These are phyloP conservation scores for Dynastes hyllus DNA, from an alignment of 2,888 invertebrate genomes.

Conservation along the genomic window DNA sequence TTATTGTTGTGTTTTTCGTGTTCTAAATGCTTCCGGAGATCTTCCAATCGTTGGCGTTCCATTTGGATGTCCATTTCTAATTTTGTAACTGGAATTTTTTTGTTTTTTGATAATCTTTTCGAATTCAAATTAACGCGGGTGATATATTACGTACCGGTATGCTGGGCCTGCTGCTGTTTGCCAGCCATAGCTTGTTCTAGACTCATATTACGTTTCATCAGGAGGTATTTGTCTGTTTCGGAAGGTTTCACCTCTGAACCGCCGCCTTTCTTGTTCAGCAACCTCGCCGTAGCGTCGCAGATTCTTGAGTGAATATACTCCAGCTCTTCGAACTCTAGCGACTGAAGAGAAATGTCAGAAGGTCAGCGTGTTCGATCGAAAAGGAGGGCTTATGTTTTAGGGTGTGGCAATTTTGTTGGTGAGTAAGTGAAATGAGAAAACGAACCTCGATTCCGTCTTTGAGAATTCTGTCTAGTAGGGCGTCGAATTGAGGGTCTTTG, in stretches of 20 bases:
- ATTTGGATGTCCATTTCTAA: slow-evolving; percentile 58
- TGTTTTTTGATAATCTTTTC: not conserved
- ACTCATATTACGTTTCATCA: slow-evolving; percentile 71
- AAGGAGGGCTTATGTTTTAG: not conserved
- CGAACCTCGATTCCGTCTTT: slow-evolving; percentile 63
- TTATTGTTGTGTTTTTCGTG: slow-evolving; percentile 59
- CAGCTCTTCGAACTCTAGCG: slow-evolving; percentile 73
- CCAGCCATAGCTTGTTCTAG: slow-evolving; percentile 72
- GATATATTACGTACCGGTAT: slow-evolving; percentile 68
- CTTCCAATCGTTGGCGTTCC: slow-evolving; percentile 58
- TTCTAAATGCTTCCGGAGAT: slow-evolving; percentile 57
- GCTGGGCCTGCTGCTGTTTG: slow-evolving; percentile 72
- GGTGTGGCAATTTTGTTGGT: slow-evolving; percentile 53
- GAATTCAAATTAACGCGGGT: not conserved
- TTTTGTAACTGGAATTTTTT: slow-evolving; percentile 55
- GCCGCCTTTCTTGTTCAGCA: slow-evolving; percentile 61
- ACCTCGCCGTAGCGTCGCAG: slow-evolving; percentile 72
- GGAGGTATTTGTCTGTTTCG: slow-evolving; percentile 69
- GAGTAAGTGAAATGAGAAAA: slow-evolving; percentile 38
- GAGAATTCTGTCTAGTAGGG: slow-evolving; percentile 60
- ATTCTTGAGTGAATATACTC: slow-evolving; percentile 74
- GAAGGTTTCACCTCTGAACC: slow-evolving; percentile 67
- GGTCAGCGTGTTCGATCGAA: slow-evolving; percentile 32
- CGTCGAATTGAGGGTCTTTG: slow-evolving; percentile 54
- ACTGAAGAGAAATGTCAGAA: slow-evolving; percentile 63